Conservation (phyloP, 2,113 vertebrate genomes). For the Proterorhinus semilunaris region DNA sequence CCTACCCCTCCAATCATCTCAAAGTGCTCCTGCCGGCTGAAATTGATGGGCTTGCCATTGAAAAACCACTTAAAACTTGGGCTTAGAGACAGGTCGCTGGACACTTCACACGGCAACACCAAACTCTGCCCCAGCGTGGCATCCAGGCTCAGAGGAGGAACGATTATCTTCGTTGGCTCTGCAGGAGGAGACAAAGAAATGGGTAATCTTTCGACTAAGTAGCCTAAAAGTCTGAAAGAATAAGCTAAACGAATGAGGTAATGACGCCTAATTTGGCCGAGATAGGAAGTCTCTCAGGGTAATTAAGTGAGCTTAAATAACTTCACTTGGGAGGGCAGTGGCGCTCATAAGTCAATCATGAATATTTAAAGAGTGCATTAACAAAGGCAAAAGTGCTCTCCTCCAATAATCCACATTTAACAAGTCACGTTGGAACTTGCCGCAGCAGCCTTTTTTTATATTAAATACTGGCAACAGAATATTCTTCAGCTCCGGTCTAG, state of each 20-base stretch:
- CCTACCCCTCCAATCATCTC: constrained; percentile 87
- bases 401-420: constrained; percentile 56
- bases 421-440: constrained; percentile 51
- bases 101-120: constrained; percentile 86
- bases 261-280: constrained; percentile 48
- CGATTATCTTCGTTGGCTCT: constrained; percentile 84
- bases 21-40: constrained; percentile 82
- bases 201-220: constrained; percentile 15
- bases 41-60: constrained; percentile 82
- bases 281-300: constrained; percentile 39
- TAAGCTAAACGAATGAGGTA: constrained; percentile 33
- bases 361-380: constrained; percentile 64
- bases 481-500: constrained; percentile 43
- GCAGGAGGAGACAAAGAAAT: constrained; percentile 14
- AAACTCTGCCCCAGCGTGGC: constrained; percentile 87
- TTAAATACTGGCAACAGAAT: constrained; percentile 55
- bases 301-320: constrained; percentile 61
- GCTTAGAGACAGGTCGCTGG: constrained; percentile 80
- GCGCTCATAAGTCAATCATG: constrained; percentile 40
- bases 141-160: constrained; percentile 83
- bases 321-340: constrained; percentile 43
- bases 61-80: constrained; percentile 85
- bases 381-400: constrained; percentile 33
- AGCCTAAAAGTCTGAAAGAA: constrained; percentile 20
- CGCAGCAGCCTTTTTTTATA: constrained; percentile 61